A percentile compares a stretch with the other conserved stretches of the same genome.
phyloP scores from a whole-genome alignment of 2,888 invertebrate species.

The Slavum lentiscoides region DNA sequence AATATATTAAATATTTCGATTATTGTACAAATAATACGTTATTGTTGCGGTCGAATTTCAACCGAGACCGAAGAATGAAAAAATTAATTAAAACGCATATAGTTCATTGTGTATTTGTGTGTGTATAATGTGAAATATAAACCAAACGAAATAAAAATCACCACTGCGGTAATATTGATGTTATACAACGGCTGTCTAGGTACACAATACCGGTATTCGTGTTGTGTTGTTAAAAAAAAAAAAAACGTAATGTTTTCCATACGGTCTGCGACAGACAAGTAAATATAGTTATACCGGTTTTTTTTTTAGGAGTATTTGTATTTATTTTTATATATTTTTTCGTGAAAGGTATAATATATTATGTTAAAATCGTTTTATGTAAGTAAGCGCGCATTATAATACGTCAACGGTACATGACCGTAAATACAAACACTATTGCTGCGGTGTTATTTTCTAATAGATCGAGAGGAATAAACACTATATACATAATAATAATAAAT shows the following conservation, averaged over 20 bases:
- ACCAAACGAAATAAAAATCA: background rate
- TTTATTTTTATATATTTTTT: no score
- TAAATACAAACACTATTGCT: background rate
- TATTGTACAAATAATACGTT: background rate
- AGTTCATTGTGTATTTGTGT: background rate
- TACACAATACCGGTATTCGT: background rate
- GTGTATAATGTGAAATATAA: background rate
- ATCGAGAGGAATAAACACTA: background rate
- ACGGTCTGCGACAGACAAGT: no score
- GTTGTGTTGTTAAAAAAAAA: background rate
- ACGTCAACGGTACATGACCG: background rate
- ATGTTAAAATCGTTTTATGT: conserved; percentile 3
- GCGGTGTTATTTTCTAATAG: background rate
- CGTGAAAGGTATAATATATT: conserved; percentile 2
- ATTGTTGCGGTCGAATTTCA: background rate
- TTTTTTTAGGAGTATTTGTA: background rate
- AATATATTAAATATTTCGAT: background rate
- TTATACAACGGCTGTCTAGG: background rate
- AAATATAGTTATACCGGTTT: background rate
- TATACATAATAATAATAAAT: background rate
- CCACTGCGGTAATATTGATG: background rate
- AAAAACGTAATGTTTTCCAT: background rate
- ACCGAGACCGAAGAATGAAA: background rate
- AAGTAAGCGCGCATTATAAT: background rate
- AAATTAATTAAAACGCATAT: conserved; percentile 17